Conservation (phyloP, 2,888 invertebrate genomes). For the Camptogramma bilineatum region DNA sequence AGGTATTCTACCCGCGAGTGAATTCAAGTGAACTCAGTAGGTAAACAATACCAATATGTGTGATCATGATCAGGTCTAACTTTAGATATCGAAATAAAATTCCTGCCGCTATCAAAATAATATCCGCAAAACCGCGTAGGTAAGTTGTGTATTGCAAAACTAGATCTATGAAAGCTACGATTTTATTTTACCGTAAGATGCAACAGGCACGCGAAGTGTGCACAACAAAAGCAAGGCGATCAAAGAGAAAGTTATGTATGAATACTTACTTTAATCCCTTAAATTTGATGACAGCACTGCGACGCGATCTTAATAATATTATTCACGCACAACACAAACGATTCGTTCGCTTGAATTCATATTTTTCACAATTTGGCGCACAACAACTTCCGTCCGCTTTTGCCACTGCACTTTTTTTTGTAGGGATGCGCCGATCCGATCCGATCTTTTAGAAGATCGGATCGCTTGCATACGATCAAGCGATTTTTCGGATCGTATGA, state of each 20-base stretch:
- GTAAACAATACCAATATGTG: too few species aligned
- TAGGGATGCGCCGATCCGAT: too few species aligned
- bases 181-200: slow-evolving; percentile 3
- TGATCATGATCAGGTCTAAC: too few species aligned
- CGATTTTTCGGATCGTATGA: too few species aligned
- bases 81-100: neutral
- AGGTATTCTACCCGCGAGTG: too few species aligned
- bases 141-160: too few species aligned
- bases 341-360: neutral
- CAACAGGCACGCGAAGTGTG: slow-evolving; percentile 18
- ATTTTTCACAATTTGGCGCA: neutral
- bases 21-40: too few species aligned
- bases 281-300: neutral
- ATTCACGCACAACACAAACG: neutral
- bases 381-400: neutral
- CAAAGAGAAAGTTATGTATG: slow-evolving; percentile 20
- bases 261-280: slow-evolving; percentile 8
- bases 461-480: too few species aligned
- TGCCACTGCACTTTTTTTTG: neutral
- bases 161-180: neutral
- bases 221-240: neutral
- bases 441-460: too few species aligned
- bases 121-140: neutral
- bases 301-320: neutral
- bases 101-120: neutral